Conservation (phyloP, 2,797 vertebrate genomes). For the Sebastes nivosus region DNA sequence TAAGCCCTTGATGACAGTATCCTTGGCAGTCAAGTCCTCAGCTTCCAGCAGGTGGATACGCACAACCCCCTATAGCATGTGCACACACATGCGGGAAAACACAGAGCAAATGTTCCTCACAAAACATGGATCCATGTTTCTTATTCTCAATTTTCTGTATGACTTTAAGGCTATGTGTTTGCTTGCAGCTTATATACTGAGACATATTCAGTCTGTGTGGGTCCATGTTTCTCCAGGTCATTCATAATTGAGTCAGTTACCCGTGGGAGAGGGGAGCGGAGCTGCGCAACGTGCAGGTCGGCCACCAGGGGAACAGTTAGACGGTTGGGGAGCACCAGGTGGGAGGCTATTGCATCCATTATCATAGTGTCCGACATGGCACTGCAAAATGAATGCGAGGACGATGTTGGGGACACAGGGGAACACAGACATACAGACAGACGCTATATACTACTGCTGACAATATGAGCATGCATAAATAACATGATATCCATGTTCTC, state of each 20-base stretch:
- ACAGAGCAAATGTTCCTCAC: neutral
- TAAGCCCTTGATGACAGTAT: constrained; percentile 91
- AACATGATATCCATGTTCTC: constrained; percentile 46
- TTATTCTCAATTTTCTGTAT: constrained; percentile 4
- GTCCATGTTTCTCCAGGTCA: constrained; percentile 36
- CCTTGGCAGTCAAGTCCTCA: constrained; percentile 88
- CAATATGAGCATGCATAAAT: constrained; percentile 45
- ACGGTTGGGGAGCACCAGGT: constrained; percentile 94
- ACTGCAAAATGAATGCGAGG: constrained; percentile 83
- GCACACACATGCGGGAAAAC: neutral
- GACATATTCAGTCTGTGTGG: constrained; percentile 15
- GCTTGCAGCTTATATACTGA: constrained; percentile 18
- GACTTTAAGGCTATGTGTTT: constrained; percentile 31
- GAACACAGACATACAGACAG: constrained; percentile 59
- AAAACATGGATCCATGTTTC: neutral
- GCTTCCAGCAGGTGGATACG: constrained; percentile 91
- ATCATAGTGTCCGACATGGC: constrained; percentile 93
- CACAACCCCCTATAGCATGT: constrained; percentile 86
- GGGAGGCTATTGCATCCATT: constrained; percentile 94
- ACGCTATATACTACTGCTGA: constrained; percentile 44
- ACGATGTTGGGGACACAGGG: constrained; percentile 54
- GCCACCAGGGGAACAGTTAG: constrained; percentile 90
- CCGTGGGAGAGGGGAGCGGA: constrained; percentile 94
- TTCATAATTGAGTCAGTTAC: constrained; percentile 77
- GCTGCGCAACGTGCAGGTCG: constrained; percentile 89